Evolutionary conservation across 2,888 invertebrate genomes (phyloP).

Genomic region (Heliconius hortense): DNA sequence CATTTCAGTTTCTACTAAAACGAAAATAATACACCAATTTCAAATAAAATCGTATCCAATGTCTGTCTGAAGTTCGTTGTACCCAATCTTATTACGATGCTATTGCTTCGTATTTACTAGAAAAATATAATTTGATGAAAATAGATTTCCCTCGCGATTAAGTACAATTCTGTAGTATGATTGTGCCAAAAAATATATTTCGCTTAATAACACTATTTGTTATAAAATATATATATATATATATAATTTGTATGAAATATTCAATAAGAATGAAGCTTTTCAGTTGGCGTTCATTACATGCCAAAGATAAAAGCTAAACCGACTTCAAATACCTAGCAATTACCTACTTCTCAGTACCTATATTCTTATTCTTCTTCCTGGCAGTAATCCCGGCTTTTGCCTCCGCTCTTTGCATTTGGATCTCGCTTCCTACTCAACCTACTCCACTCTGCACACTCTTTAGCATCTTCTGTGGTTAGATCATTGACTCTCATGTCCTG

Average conservation of each 20-base stretch:
- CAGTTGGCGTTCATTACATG: not conserved
- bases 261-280: too few species aligned
- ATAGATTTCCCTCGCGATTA: conserved; percentile 7
- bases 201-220: not conserved
- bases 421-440: too few species aligned
- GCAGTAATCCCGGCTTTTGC: too few species aligned
- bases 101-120: not conserved
- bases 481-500: too few species aligned
- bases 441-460: too few species aligned
- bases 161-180: not conserved
- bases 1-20: not conserved
- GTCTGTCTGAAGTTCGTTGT: conserved; percentile 6
- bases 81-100: conserved; percentile 6
- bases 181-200: not conserved
- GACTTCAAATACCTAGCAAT: not conserved
- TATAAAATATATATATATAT: not conserved
- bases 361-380: too few species aligned
- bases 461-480: too few species aligned
- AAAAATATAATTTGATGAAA: not conserved
- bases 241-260: too few species aligned
- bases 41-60: not conserved
- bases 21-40: not conserved
- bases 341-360: not conserved
- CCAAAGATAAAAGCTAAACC: not conserved
- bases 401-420: too few species aligned